Conservation (phyloP, 2,113 vertebrate genomes). For the Catharus minimus region DNA sequence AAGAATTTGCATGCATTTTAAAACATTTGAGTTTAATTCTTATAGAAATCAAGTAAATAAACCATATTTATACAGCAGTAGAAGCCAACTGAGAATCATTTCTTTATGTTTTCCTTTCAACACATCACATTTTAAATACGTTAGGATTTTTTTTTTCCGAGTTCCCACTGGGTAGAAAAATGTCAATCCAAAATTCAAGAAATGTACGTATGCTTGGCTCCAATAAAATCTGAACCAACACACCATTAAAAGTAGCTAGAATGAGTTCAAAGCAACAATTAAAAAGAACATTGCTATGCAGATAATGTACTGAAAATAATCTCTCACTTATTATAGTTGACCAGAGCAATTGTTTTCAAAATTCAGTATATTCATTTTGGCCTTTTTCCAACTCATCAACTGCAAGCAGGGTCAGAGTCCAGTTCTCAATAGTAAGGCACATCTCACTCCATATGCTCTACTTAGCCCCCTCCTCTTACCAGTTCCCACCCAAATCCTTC, state of each 20-base stretch:
- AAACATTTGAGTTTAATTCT: constrained; percentile 82
- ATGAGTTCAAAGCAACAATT: constrained; percentile 1
- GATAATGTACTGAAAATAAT: constrained; percentile 5
- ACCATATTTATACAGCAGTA: constrained; percentile 70
- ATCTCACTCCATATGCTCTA: neutral
- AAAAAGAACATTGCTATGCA: neutral
- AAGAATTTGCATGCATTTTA: constrained; percentile 83
- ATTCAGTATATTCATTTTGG: neutral
- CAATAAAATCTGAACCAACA: constrained; percentile 15
- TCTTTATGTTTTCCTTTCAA: constrained; percentile 63
- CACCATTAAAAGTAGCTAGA: neutral
- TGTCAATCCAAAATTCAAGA: constrained; percentile 22
- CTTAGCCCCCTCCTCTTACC: neutral
- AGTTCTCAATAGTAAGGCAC: neutral
- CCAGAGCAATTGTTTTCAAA: neutral
- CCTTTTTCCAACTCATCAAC: constrained; percentile 4
- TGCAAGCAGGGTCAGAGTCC: neutral
- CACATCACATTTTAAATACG: constrained; percentile 67
- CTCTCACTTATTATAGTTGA: neutral
- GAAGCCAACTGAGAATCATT: constrained; percentile 51
- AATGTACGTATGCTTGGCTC: neutral
- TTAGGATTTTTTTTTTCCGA: constrained; percentile 58
- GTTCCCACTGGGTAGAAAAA: constrained; percentile 47
- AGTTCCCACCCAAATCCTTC: neutral
- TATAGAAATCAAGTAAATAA: constrained; percentile 75